These are phyloP conservation scores for Dasyurus viverrinus DNA, from an alignment of 2,113 vertebrate species.

Conservation along the genomic window DNA sequence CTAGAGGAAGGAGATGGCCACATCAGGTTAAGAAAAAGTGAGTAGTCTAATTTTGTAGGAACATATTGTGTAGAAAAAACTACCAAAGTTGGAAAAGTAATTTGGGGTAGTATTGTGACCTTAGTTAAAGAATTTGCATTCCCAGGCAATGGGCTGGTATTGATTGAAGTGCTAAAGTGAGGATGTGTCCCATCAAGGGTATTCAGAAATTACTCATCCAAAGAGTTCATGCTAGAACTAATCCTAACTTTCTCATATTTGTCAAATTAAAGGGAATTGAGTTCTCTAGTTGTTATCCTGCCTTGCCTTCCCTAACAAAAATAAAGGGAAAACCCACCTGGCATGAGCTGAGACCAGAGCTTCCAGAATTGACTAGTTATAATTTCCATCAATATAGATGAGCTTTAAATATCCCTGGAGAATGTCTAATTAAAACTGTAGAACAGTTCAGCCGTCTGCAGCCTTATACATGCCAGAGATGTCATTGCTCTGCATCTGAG, in stretches of 20 bases:
- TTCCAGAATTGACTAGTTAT: too few relatives aligned
- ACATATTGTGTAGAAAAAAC: too few relatives aligned
- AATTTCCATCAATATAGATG: not conserved
- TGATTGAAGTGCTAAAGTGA: not conserved
- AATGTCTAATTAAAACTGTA: not conserved
- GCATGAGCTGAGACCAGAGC: not conserved
- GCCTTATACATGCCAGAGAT: not conserved
- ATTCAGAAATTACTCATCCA: not conserved
- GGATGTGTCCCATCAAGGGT: not conserved
- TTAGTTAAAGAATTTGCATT: not conserved
- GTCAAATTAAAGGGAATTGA: not conserved
- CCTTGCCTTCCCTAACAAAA: not conserved
- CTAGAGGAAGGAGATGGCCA: not conserved
- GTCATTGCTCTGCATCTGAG: not conserved
- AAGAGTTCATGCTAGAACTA: not conserved
- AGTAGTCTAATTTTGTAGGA: rapidly evolving
- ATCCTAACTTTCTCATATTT: not conserved
- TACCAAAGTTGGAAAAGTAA: not conserved
- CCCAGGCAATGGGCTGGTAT: not conserved
- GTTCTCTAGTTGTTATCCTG: not conserved
- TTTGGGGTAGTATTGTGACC: not conserved
- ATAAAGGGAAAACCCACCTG: not conserved
- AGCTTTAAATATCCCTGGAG: not conserved
- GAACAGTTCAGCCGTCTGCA: not conserved
- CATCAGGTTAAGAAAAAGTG: not conserved